phyloP scores from a whole-genome alignment of 2,113 vertebrate genomes.

The Sceloporus undulatus region DNA sequence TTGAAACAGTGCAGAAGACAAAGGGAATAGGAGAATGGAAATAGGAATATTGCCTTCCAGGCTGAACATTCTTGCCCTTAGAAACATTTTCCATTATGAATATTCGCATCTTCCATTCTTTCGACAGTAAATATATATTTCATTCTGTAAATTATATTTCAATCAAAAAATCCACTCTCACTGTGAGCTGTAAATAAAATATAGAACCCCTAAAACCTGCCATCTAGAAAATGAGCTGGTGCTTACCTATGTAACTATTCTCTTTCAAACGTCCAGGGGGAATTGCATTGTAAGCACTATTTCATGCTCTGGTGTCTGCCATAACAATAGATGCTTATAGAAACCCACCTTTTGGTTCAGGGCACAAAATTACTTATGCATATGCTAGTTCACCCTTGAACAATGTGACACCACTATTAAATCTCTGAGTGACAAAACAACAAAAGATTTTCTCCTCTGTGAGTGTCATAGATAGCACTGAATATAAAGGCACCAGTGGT shows the following conservation, averaged over 20 bases:
- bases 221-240: slow-evolving; percentile 31
- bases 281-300: slow-evolving; percentile 19
- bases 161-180: slow-evolving; percentile 18
- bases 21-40: not conserved
- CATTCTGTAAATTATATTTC: slow-evolving; percentile 38
- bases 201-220: not conserved
- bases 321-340: not conserved
- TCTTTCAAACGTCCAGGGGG: not conserved
- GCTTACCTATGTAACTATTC: slow-evolving; percentile 41
- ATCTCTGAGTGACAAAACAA: not conserved
- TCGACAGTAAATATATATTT: not conserved
- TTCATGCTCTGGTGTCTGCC: slow-evolving; percentile 6
- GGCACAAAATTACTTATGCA: slow-evolving; percentile 26
- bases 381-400: not conserved
- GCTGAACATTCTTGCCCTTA: not conserved
- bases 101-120: not conserved
- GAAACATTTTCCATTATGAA: not conserved
- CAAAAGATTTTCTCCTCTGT: slow-evolving; percentile 16
- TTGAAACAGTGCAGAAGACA: not conserved
- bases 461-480: not conserved
- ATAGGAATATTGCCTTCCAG: not conserved
- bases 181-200: slow-evolving; percentile 25
- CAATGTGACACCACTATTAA: slow-evolving; percentile 14
- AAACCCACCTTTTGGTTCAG: not conserved
- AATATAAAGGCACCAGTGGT: not conserved